Percentiles rank a stretch among this genome's conserved stretches.
Evolutionary conservation across 2,113 vertebrate species (phyloP).

Genomic region (Chaetorhynchus papuensis): DNA sequence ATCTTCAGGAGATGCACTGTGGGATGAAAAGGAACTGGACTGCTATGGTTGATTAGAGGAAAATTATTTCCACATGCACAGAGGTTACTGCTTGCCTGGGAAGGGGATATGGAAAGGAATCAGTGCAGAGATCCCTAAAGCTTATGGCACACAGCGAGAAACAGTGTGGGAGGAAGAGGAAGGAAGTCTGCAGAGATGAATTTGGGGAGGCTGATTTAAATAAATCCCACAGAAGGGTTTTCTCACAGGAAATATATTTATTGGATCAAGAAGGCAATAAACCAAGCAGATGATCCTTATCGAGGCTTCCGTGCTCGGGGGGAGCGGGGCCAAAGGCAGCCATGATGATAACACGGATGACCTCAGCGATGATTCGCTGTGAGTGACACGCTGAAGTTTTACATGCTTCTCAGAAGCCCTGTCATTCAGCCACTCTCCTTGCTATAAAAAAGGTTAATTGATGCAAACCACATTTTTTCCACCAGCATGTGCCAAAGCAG

Average conservation of each 20-base stretch:
- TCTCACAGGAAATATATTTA: constrained; percentile 44
- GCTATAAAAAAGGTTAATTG: constrained; percentile 71
- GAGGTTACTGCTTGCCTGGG: not conserved
- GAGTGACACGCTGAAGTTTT: constrained; percentile 56
- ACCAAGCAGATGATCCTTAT: constrained; percentile 48
- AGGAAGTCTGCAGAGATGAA: constrained; percentile 11
- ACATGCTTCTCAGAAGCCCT: constrained; percentile 60
- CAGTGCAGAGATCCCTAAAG: not conserved
- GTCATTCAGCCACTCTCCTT: constrained; percentile 60
- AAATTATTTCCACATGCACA: not conserved
- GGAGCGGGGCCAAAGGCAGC: constrained; percentile 35
- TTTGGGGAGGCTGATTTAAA: constrained; percentile 28
- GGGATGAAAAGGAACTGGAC: not conserved
- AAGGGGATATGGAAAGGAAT: not conserved
- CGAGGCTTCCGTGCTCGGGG: constrained; percentile 6
- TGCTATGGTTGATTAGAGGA: not conserved
- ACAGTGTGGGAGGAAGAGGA: constrained; percentile 10
- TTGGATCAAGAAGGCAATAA: constrained; percentile 50
- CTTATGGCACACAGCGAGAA: fast-evolving
- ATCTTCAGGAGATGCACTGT: fast-evolving
- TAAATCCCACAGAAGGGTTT: constrained; percentile 27
- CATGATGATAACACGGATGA: constrained; percentile 23
- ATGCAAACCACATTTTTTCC: constrained; percentile 71
- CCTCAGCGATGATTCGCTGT: constrained; percentile 58
- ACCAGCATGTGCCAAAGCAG: constrained; percentile 40